These are phyloP conservation scores for Gymnocephalus cernua DNA, from an alignment of 2,113 vertebrate species.

Conservation along the genomic window DNA sequence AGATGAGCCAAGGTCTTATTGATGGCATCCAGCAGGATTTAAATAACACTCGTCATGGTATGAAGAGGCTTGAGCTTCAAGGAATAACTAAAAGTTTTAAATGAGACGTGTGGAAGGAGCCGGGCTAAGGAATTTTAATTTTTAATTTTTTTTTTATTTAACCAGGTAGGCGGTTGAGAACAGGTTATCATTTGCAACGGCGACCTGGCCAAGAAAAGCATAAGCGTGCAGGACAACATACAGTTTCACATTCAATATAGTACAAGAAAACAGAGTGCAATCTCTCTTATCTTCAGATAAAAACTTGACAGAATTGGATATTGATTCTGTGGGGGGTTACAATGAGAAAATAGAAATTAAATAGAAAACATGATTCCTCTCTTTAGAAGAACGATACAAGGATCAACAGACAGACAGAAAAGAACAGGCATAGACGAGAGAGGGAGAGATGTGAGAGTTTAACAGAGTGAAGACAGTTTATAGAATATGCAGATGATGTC, in stretches of 20 bases:
- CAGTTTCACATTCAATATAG: no score
- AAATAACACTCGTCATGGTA: background rate
- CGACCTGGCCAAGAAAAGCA: no score
- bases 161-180: no score
- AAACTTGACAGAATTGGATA: conserved; percentile 61
- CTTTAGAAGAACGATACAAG: background rate
- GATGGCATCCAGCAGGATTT: conserved; percentile 25
- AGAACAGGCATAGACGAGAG: background rate
- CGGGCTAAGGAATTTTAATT: conserved; percentile 23
- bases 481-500: conserved; percentile 18
- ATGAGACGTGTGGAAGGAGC: conserved; percentile 9
- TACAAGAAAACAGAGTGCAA: no score
- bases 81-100: conserved; percentile 1
- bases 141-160: no score
- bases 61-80: background rate
- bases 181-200: no score
- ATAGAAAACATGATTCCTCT: conserved; percentile 31
- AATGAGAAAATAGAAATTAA: conserved; percentile 36
- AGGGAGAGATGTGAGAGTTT: background rate
- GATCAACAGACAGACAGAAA: conserved; percentile 8
- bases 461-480: background rate
- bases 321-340: conserved; percentile 51
- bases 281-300: conserved; percentile 32
- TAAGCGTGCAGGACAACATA: no score
- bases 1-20: conserved; percentile 5